Percentiles rank a stretch among this genome's conserved stretches.
phyloP scores from a whole-genome alignment of 2,113 vertebrate genomes.

The Tragelaphus imberbis region DNA sequence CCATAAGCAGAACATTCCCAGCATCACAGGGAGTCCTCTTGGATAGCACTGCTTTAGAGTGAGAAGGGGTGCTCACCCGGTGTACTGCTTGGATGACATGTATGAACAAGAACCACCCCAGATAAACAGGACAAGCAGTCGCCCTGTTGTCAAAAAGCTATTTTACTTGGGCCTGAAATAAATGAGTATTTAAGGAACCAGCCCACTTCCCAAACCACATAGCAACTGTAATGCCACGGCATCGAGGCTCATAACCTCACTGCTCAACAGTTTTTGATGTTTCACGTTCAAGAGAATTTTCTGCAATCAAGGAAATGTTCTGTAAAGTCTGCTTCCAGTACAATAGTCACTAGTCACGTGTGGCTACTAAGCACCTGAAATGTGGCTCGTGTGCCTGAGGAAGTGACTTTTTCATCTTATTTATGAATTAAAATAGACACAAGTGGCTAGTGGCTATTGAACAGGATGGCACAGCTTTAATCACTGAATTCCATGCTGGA shows the following conservation, averaged over 20 bases:
- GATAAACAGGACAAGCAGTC: not conserved
- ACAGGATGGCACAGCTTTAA: not conserved
- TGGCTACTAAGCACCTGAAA: not conserved
- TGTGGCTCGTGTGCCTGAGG: not conserved
- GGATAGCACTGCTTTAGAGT: not conserved
- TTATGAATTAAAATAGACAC: not conserved
- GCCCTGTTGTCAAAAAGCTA: not conserved
- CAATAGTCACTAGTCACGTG: fast-evolving
- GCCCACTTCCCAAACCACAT: not conserved
- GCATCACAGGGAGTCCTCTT: fast-evolving
- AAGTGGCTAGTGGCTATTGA: not conserved
- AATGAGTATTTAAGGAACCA: not conserved
- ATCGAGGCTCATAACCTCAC: not conserved
- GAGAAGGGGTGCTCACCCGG: not conserved
- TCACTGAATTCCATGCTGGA: not conserved
- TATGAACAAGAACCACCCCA: not conserved
- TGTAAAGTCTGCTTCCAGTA: not conserved
- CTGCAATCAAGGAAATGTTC: not conserved
- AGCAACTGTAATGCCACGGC: not conserved
- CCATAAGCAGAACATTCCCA: not conserved
- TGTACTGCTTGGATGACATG: not conserved
- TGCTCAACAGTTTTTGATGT: not conserved
- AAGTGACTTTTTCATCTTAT: not conserved
- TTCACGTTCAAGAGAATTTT: not conserved
- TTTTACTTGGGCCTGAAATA: not conserved